Evolutionary conservation across 2,797 vertebrate species (phyloP).

Genomic region (Mastacembelus armatus): DNA sequence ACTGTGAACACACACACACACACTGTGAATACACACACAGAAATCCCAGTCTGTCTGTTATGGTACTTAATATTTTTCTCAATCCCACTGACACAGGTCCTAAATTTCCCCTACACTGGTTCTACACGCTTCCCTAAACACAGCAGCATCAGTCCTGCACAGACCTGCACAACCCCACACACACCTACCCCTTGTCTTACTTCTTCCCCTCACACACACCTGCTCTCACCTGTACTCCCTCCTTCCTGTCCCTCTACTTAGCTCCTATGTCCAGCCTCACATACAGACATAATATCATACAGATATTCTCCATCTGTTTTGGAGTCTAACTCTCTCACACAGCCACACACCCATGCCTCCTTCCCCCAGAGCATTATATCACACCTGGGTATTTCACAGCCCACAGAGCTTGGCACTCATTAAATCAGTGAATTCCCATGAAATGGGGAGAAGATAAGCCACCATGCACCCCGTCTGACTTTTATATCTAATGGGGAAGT

Average conservation of each 20-base stretch:
- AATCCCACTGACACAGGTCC: constrained; percentile 3
- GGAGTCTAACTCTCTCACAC: background rate
- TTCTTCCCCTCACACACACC: background rate
- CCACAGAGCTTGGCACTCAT: constrained; percentile 45
- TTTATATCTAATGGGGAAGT: constrained; percentile 48
- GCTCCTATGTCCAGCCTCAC: background rate
- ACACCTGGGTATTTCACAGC: constrained; percentile 71
- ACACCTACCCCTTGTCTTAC: background rate
- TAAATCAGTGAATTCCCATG: constrained; percentile 59
- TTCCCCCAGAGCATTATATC: constrained; percentile 54
- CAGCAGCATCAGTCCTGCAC: background rate
- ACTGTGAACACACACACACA: constrained; percentile 28
- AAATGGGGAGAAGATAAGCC: constrained; percentile 54
- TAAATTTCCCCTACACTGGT: constrained; percentile 22
- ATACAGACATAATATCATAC: background rate
- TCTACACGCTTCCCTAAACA: constrained; percentile 18
- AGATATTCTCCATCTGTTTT: background rate
- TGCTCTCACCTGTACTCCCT: background rate
- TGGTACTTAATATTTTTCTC: background rate
- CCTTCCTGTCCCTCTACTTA: background rate
- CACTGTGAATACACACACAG: constrained; percentile 26
- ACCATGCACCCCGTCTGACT: constrained; percentile 37
- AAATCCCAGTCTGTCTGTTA: background rate
- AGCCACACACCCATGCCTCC: constrained; percentile 12
- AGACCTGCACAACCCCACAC: background rate